These are phyloP conservation scores for Megathymus violae DNA, from an alignment of 1,140 invertebrate genomes.

Conservation along the genomic window DNA sequence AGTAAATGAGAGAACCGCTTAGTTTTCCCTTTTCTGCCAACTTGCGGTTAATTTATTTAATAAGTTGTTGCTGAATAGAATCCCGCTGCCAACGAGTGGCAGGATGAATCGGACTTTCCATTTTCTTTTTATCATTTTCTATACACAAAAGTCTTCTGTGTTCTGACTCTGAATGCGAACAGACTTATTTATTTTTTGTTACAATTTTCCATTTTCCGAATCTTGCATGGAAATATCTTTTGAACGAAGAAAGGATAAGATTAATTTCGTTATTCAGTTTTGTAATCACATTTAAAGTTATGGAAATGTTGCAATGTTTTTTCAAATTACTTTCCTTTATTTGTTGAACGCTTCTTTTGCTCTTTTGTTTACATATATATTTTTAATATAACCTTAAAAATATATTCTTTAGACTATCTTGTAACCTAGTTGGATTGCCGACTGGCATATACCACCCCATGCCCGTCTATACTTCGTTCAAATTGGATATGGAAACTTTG, in stretches of 20 bases:
- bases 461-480: too few species aligned
- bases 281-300: constrained; percentile 26
- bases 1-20: constrained; percentile 69
- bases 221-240: constrained; percentile 32
- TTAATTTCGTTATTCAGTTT: constrained; percentile 30
- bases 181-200: constrained; percentile 42
- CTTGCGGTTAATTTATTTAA: constrained; percentile 81
- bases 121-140: constrained; percentile 62
- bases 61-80: constrained; percentile 78
- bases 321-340: not conserved
- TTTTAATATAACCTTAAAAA: too few species aligned
- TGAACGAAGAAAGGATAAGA: constrained; percentile 30
- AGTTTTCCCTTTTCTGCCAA: constrained; percentile 75
- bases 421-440: too few species aligned
- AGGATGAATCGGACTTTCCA: constrained; percentile 70
- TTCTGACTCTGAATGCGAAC: constrained; percentile 49
- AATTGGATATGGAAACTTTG: too few species aligned
- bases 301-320: constrained; percentile 7
- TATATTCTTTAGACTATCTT: too few species aligned
- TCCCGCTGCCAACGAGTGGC: constrained; percentile 50
- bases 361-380: not conserved
- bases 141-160: constrained; percentile 64
- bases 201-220: constrained; percentile 36
- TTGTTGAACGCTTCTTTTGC: not conserved
- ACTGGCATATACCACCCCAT: too few species aligned